A percentile compares a stretch with the other conserved stretches of the same genome.
phyloP scores from a whole-genome alignment of 2,113 vertebrate genomes.

The Phalacrocorax carbo region DNA sequence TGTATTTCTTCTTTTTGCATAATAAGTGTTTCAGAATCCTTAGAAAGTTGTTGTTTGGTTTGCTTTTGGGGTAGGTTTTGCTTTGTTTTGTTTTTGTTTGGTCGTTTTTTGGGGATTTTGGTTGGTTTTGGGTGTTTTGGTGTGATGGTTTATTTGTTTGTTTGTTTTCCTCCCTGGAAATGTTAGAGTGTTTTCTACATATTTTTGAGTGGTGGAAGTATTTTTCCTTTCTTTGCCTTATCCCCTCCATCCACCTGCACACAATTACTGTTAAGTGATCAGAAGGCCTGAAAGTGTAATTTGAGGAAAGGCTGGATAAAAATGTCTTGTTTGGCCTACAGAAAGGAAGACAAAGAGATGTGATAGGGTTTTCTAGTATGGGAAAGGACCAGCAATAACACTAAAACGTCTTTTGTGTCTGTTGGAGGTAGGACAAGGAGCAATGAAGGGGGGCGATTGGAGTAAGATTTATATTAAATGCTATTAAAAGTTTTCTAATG shows the following conservation, averaged over 20 bases:
- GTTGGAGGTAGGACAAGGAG: background rate
- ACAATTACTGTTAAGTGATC: background rate
- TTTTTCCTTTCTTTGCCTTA: background rate
- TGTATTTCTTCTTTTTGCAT: background rate
- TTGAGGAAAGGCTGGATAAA: background rate
- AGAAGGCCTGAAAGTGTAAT: background rate
- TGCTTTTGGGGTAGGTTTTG: too few species aligned
- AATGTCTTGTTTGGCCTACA: background rate
- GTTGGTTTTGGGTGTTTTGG: background rate
- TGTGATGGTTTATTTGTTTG: background rate
- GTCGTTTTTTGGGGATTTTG: too few species aligned
- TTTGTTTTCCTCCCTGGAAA: background rate
- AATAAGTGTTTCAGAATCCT: background rate
- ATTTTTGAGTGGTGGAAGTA: background rate
- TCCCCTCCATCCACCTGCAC: background rate
- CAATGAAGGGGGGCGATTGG: background rate
- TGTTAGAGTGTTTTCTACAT: background rate
- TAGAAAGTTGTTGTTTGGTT: background rate
- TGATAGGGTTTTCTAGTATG: background rate
- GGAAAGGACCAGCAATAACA: background rate
- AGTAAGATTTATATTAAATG: background rate
- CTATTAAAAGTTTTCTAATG: background rate
- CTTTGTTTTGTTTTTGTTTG: background rate
- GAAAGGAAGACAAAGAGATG: background rate
- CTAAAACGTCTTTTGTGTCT: background rate